phyloP scores from a whole-genome alignment of 2,888 invertebrate species.

The Tridacna gigas region DNA sequence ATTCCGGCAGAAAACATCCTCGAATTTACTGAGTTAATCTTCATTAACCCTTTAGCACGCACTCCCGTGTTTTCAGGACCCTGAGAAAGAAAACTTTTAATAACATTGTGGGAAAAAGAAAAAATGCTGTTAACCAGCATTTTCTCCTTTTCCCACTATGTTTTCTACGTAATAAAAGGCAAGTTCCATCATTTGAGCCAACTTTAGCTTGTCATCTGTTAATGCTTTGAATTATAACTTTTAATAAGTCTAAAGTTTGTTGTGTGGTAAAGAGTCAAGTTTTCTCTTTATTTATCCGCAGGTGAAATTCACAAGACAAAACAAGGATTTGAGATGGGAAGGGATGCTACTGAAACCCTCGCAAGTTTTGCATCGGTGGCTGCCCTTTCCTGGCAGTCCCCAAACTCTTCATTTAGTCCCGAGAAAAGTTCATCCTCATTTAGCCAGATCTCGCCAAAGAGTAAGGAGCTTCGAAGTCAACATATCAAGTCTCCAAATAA shows the following conservation, averaged over 20 bases:
- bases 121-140: neutral
- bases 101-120: neutral
- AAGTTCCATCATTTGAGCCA: too few relatives aligned
- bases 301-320: constrained; percentile 52
- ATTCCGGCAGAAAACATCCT: too few relatives aligned
- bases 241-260: too few relatives aligned
- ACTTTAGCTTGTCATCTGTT: too few relatives aligned
- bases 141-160: neutral
- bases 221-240: too few relatives aligned
- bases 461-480: neutral
- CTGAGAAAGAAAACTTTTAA: neutral
- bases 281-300: neutral
- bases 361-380: constrained; percentile 64
- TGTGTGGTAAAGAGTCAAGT: neutral
- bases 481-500: neutral
- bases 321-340: constrained; percentile 57
- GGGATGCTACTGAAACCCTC: constrained; percentile 42
- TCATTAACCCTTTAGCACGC: too few relatives aligned
- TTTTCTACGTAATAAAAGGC: neutral
- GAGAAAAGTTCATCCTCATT: constrained; percentile 17
- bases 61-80: too few relatives aligned
- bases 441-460: constrained; percentile 8
- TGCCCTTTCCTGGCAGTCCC: constrained; percentile 43
- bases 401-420: constrained; percentile 23
- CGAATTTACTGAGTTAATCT: too few relatives aligned